Conservation (phyloP, 1,140 invertebrate genomes). For the Orussus abietinus region DNA sequence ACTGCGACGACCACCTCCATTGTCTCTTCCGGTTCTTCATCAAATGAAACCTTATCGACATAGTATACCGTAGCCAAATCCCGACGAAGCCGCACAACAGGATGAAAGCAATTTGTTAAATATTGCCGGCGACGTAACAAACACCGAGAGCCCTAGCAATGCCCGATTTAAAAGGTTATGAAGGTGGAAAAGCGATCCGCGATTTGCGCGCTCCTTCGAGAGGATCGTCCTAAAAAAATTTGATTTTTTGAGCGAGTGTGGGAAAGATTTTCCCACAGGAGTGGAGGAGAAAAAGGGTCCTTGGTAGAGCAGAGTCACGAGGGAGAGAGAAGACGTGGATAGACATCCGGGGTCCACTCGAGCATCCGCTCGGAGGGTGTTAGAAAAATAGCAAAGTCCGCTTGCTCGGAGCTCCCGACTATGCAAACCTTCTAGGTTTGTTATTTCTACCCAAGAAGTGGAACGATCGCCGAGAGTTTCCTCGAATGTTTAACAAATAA, state of each 20-base stretch:
- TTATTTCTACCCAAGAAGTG: constrained; percentile 7
- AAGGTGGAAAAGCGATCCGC: neutral
- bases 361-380: constrained; percentile 4
- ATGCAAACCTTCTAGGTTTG: constrained; percentile 7
- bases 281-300: constrained; percentile 4
- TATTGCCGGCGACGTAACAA: constrained; percentile 26
- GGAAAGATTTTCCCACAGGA: neutral
- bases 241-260: neutral
- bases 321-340: neutral
- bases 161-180: neutral
- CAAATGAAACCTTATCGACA: constrained; percentile 8
- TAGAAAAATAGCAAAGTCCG: constrained; percentile 6
- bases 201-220: too few species aligned
- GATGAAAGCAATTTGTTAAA: constrained; percentile 35
- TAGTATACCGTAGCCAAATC: constrained; percentile 1
- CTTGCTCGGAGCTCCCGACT: constrained; percentile 1
- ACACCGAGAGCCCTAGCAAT: constrained; percentile 8
- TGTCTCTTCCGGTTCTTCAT: constrained; percentile 5
- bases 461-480: constrained; percentile 5
- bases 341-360: neutral
- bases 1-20: neutral
- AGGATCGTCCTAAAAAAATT: neutral
- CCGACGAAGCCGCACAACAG: constrained; percentile 1
- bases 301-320: constrained; percentile 5
- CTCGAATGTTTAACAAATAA: constrained; percentile 12